Evolutionary conservation across 2,113 vertebrate species (phyloP), one percentile per base, ranked within the genome.

Genomic region (Hymenochirus boettgeri): DNA sequence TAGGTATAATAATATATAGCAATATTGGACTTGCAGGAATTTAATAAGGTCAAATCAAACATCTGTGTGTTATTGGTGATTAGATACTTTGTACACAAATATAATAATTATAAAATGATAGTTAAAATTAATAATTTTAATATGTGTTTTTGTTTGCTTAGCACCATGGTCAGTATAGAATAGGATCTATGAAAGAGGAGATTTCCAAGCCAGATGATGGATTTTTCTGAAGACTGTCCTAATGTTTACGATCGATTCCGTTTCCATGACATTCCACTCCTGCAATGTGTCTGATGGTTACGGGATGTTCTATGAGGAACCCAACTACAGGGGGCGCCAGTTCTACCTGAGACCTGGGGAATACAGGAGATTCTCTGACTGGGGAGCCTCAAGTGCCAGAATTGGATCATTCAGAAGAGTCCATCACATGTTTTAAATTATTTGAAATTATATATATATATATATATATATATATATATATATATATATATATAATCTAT

Each of bases 301-400:
- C 80, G 89, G 88, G 80, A 72, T 87, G 74, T 90, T 90, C 66
- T 89, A 89, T 1, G 86, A 92, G 80, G 87, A 86, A 72, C 85
- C 83, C 61, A 87, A 76, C 75, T 88, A 83, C 72, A 75, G 82
- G 65, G 85, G 85, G 31, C 55, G 70, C 61, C 78, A 85, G 77
- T 88, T 85, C 79, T 89, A 91, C 70, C 75, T 91, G 70, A 82
- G 87, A 58, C 35, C 81, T 0, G 79, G 86, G 1, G 83, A 91
- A 73, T 87, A 91, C 61, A 76, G 81, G 77, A 81, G 77, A 74
- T 88, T 85, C 66, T 77, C 84, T 4, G 87, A 89, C 75, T 89
- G 84, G 81, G 77, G 83, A 33, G 83, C 83, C 74, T 73, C 79
- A 64, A 84, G 85, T 21, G 22, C 5, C 46, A 48, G 46, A 19